Evolutionary conservation across 2,888 invertebrate genomes (phyloP), one percentile per base, ranked within the genome.

Genomic region (Tortricodes alternella): DNA sequence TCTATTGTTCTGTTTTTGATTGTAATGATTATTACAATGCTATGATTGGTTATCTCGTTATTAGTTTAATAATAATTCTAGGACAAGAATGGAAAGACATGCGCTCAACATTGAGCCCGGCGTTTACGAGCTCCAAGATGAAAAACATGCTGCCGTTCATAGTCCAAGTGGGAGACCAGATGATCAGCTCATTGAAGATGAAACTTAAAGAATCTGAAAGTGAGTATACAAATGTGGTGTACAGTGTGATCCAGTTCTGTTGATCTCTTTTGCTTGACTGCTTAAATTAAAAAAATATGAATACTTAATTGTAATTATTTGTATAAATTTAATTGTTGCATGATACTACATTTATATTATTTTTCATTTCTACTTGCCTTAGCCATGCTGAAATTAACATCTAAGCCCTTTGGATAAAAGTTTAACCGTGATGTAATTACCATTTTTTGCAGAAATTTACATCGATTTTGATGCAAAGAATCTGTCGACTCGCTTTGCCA

Each of bases 61-160:
- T 9, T n/a, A 27, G 3, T 3, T n/a, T 3, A n/a, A 27, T 24
- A 23, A 24, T n/a, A 2, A 24, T 24, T 49, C 19, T 51, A 77
- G 76, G 73, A 24, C 66, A 73, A 27, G 71, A 74, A 63, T 78
- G 78, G 77, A 70, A 70, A 18, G 70, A 73, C 34, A 78, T 79
- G 77, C 64, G 77, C 1, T 64, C 75, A 2, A 73, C 74, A 0
- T 37, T 78, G 19, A 83, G 82, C 34, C 87, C 88, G 1, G 75
- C 80, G 0, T 88, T 88, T 53, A 86, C 88, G 1, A 76, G 85
- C 9, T 79, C 81, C 29, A 87, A 88, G 67, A 86, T 88, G 64
- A 76, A 83, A 6, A 39, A 64, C 23, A 75, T 74, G 74, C 59
- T 73, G 8, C 74, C 73, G 0, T 70, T 74, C 41, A 86, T 89